phyloP scores from a whole-genome alignment of 2,113 vertebrate genomes.

The Rynchops niger region DNA sequence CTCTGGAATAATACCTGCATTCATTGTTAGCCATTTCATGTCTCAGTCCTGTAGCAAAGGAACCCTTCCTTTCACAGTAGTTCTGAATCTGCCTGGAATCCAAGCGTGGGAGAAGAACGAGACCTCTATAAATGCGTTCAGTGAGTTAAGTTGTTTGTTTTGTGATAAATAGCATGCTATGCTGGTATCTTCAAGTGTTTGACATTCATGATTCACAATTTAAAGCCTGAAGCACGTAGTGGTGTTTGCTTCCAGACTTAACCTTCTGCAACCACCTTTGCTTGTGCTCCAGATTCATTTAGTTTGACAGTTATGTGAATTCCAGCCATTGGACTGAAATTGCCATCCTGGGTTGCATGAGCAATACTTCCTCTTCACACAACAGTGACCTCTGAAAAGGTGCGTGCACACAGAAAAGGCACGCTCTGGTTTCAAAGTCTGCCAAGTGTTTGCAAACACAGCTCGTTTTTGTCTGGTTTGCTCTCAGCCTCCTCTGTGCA shows the following conservation, averaged over 20 bases:
- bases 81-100: neutral
- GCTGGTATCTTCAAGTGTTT: conserved; percentile 35
- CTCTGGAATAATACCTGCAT: neutral
- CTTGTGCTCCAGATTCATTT: neutral
- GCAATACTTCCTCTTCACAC: neutral
- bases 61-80: neutral
- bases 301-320: conserved; percentile 14
- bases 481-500: neutral
- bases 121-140: neutral
- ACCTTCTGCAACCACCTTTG: neutral
- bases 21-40: neutral
- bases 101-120: neutral
- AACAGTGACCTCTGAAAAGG: neutral
- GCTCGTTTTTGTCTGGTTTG: neutral
- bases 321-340: conserved; percentile 11
- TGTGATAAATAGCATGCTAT: conserved; percentile 3
- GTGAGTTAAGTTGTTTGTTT: conserved; percentile 34
- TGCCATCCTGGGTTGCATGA: neutral
- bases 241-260: conserved; percentile 12
- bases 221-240: neutral
- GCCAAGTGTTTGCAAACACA: neutral
- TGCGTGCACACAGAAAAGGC: neutral
- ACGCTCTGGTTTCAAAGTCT: neutral
- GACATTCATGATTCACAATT: conserved; percentile 25
- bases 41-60: neutral